Evolutionary conservation across 1,140 invertebrate species (phyloP).

Genomic region (Hetaerina americana): DNA sequence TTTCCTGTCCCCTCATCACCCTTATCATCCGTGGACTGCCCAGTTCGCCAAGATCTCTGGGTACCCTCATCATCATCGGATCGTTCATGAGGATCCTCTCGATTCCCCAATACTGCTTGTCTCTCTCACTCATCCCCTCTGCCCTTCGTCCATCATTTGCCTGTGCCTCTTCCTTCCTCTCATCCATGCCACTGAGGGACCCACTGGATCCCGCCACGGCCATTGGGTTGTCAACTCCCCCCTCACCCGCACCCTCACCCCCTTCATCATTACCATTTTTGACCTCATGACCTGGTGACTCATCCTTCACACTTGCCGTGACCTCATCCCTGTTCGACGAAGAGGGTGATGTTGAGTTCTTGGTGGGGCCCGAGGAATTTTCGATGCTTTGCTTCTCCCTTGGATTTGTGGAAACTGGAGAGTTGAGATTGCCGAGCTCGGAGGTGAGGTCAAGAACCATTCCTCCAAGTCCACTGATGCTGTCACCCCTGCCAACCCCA

Average conservation of each 20-base stretch:
- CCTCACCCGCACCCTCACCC: neutral
- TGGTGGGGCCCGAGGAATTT: neutral
- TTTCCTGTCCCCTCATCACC: neutral
- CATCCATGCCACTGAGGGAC: neutral
- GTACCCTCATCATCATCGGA: neutral
- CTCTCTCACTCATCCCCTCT: neutral
- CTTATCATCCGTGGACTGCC: neutral
- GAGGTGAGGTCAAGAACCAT: slow-evolving; percentile 14
- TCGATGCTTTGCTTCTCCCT: neutral
- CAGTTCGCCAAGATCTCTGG: neutral
- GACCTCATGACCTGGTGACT: too few relatives aligned
- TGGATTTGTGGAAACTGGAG: neutral
- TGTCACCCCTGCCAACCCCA: neutral
- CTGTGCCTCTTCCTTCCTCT: neutral
- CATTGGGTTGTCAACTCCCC: neutral
- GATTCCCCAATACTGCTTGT: neutral
- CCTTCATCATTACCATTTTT: neutral
- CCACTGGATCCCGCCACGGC: neutral
- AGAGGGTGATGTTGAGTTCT: neutral
- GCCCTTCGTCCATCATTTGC: too few relatives aligned
- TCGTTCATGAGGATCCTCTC: neutral
- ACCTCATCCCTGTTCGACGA: neutral
- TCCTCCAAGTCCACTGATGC: neutral
- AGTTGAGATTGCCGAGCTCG: slow-evolving; percentile 6
- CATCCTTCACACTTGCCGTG: too few relatives aligned